Conservation (phyloP, 2,113 vertebrate species). For the Pseudorhombus dupliciocellatus region DNA sequence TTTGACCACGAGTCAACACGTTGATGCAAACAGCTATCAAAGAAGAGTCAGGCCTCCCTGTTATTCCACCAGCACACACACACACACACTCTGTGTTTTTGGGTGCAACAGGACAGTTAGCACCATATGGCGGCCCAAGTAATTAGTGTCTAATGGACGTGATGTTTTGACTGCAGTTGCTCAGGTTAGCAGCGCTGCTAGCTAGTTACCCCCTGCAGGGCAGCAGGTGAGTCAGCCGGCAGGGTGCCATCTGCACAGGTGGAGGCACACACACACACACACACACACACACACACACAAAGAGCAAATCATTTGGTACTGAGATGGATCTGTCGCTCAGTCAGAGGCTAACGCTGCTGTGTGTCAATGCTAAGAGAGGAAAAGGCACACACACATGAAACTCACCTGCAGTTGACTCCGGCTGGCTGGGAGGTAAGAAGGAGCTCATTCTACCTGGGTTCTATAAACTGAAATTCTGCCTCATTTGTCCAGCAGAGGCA, state of each 20-base stretch:
- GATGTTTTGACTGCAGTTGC: slow-evolving; percentile 81
- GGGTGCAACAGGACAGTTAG: slow-evolving; percentile 65
- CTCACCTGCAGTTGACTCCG: no score
- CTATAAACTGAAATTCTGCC: no score
- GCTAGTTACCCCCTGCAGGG: slow-evolving; percentile 60
- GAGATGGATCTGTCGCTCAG: no score
- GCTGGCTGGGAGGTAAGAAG: no score
- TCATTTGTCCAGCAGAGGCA: no score
- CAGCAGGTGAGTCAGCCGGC: slow-evolving; percentile 65
- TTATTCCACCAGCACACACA: slow-evolving; percentile 14
- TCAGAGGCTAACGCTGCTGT: no score
- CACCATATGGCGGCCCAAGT: slow-evolving; percentile 74
- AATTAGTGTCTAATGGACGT: slow-evolving; percentile 78
- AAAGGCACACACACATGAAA: no score
- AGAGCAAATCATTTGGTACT: no score
- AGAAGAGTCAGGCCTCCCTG: slow-evolving; percentile 2
- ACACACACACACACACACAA: slow-evolving; percentile 11
- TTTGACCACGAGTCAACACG: slow-evolving; percentile 31
- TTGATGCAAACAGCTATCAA: slow-evolving; percentile 16
- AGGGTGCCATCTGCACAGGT: slow-evolving; percentile 61
- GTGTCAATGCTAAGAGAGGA: no score
- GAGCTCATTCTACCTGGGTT: no score
- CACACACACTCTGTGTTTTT: slow-evolving; percentile 50
- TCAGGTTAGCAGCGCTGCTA: slow-evolving; percentile 67
- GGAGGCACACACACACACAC: slow-evolving; percentile 33